Evolutionary conservation across 1,140 invertebrate genomes (phyloP), one percentile per base, ranked within the genome.

Genomic region (Zaprionus kolodkinae): DNA sequence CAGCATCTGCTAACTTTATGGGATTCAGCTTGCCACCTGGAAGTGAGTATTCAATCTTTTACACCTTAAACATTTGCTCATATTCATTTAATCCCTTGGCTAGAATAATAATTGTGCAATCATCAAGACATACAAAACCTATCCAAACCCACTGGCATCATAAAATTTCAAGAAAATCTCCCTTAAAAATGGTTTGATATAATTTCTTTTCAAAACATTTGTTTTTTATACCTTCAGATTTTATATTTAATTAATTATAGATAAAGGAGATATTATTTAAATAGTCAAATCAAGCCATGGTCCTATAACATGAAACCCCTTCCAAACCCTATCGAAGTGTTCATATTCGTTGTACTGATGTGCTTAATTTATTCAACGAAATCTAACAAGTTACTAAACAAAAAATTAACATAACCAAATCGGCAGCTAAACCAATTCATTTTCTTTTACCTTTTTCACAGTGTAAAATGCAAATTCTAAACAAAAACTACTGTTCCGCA

Each of bases 21-120:
- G 91, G 91, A 21, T 92, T 92, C 21, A 87, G 82, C 73, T 64
- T 91, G 78, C 91, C 87, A 13, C 88, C 88, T 48, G 84, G 81
- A 89, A 91, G 91, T 92, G 61, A 92, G 91, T 92, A 79, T 38
- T 52, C 13, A 45, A 45, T 45, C 2, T 2, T n/a, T 27, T 36
- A 59, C 1, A 15, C 3, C 13, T 7, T 10, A 35, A 6, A n/a
- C 10, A 40, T 15, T 10, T 15, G n/a, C 11, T 11, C 33, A 45
- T 50, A 50, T 25, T 57, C 67, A 33, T n/a, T 70, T 40, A 17
- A 59, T 54, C 38, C 38, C 7, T 68, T 64, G 35, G 36, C 30
- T 27, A 73, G 56, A 73, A 7, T 67, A 72, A 11, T 67, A 72
- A 72, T 55, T 43, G 12, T 25, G 54, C 21, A 55, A 48, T 62